Evolutionary conservation across 1,140 invertebrate species (phyloP).

Genomic region (Cyrtorhinus lividipennis): DNA sequence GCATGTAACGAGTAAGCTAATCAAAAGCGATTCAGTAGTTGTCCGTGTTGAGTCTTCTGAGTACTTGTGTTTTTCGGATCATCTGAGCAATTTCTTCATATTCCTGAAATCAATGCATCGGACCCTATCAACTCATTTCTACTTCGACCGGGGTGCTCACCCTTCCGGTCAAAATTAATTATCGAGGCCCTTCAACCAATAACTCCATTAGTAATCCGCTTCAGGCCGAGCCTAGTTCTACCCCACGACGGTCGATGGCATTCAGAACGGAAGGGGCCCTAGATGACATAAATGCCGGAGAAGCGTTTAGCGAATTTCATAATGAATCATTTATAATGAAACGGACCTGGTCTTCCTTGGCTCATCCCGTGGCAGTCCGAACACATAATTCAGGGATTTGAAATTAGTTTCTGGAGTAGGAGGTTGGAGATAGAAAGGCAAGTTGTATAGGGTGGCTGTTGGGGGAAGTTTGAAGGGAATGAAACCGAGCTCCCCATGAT

Average conservation of each 20-base stretch:
- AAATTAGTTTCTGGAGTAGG: slow-evolving; percentile 19
- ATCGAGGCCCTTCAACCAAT: neutral
- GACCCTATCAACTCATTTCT: too few species aligned
- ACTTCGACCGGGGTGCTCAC: too few species aligned
- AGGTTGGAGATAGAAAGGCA: neutral
- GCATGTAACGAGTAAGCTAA: too few species aligned
- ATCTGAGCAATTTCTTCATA: too few species aligned
- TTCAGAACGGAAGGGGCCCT: too few species aligned
- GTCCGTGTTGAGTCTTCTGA: too few species aligned
- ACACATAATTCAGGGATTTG: slow-evolving; percentile 19
- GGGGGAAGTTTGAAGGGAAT: slow-evolving; percentile 4
- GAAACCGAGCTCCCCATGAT: slow-evolving; percentile 11
- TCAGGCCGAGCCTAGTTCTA: too few species aligned
- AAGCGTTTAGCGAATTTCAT: slow-evolving; percentile 1
- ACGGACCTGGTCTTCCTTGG: neutral
- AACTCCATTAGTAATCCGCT: too few species aligned
- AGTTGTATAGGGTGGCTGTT: neutral
- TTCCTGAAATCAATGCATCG: too few species aligned
- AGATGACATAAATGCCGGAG: slow-evolving; percentile 14
- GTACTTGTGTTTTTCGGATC: too few species aligned
- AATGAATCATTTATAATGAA: neutral
- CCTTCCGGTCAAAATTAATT: slow-evolving; percentile 5
- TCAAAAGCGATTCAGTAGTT: too few species aligned
- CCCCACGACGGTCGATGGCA: too few species aligned
- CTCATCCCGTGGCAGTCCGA: neutral